Evolutionary conservation across 2,113 vertebrate species (phyloP).

Genomic region (Mastomys natalensis): DNA sequence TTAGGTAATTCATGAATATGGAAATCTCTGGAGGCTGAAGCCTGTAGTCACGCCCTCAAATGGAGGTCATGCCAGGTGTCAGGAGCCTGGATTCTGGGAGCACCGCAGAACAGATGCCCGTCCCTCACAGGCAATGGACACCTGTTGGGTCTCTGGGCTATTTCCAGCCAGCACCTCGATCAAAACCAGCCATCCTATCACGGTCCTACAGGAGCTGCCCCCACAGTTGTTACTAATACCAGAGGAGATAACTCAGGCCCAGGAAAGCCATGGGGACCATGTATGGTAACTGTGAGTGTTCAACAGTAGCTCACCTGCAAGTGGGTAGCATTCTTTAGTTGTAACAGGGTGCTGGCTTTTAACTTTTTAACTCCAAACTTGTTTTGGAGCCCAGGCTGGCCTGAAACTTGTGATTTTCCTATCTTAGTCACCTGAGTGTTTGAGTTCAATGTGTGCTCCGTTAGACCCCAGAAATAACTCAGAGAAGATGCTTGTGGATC

Average conservation of each 20-base stretch:
- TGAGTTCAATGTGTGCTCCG: background rate
- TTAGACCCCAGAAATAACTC: background rate
- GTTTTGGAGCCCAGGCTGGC: background rate
- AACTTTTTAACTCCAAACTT: background rate
- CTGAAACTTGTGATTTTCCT: background rate
- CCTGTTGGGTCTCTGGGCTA: no score
- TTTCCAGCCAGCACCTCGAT: no score
- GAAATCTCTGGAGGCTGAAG: no score
- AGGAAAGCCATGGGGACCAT: background rate
- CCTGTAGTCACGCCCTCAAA: no score
- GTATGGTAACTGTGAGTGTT: background rate
- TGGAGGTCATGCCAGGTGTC: no score
- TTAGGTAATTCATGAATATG: no score
- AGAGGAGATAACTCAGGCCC: background rate
- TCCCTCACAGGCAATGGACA: no score
- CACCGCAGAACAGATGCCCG: no score
- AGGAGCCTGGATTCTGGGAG: no score
- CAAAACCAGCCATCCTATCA: no score
- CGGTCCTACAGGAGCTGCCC: background rate
- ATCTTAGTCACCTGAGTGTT: background rate
- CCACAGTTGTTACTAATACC: background rate
- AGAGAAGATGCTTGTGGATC: background rate
- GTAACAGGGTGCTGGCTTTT: background rate
- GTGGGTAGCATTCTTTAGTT: background rate
- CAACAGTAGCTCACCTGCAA: background rate